Evolutionary conservation across 2,113 vertebrate genomes (phyloP), one percentile per base, ranked within the genome.

Genomic region (Nesoenas mayeri): DNA sequence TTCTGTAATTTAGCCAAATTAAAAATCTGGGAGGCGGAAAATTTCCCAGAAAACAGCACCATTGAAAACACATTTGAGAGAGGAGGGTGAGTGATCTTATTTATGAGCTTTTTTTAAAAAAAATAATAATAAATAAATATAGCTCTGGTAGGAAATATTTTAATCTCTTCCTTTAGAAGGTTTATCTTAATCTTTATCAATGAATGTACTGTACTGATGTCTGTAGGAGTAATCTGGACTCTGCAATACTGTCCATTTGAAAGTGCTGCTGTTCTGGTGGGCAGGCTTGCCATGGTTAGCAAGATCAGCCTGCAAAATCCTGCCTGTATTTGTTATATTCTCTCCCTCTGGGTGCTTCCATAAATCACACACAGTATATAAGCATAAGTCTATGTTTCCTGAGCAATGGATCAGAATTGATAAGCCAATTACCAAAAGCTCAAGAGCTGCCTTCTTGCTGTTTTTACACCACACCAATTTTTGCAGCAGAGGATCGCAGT

Each of bases 251-350:
- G 12, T 54, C 60, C 38, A 60, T 80, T 91, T 50, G 36, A 38
- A 77, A 72, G 53, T 29, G 38, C 18, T 64, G 48, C 0, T 60
- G 28, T 58, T 64, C 32, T 42, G 70, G 29, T 75, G 38, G 48
- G 31, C 64, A 80, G 67, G 40, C 31, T 86, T 51, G 38, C 42
- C 60, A 6, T 1, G 6, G n/a, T 72, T 48, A 28, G n/a, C 56
- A 85, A 85, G 78, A 29, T 91, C 61, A 69, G 29, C 28, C 48
- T 79, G n/a, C 60, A 78, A 91, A 95, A 69, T 53, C 56, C 72
- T 66, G 70, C 31, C n/a, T 17, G 2, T 12, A 13, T 73, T 75
- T 62, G 21, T 58, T 69, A 20, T n/a, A 11, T 73, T 64, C 6
- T 79, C 32, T 60, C 53, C 8, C 28, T 67, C 36, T 74, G 26